Conservation (phyloP, 2,797 vertebrate genomes). For the Eutrigla gurnardus region DNA sequence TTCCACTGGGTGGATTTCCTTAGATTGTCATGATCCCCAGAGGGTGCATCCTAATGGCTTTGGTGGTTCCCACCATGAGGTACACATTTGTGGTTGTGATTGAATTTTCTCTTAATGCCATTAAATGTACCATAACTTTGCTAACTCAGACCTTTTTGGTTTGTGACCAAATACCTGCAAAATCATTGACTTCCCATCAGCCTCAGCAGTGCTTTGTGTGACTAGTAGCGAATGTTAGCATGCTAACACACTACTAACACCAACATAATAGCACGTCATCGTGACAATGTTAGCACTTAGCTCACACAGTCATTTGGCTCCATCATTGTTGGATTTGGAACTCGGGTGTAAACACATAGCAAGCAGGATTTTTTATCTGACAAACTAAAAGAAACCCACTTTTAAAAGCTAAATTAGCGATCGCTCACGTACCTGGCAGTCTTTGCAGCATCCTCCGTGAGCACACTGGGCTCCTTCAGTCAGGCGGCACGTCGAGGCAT, state of each 20-base stretch:
- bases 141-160: not conserved
- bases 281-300: no score
- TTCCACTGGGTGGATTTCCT: not conserved
- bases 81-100: not conserved
- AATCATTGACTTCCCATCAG: not conserved
- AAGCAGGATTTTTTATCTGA: not conserved
- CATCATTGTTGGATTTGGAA: no score
- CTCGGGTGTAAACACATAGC: no score
- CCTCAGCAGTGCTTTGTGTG: not conserved
- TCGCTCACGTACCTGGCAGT: slow-evolving; percentile 85
- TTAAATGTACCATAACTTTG: not conserved
- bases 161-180: not conserved
- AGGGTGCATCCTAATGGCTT: not conserved
- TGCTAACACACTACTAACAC: not conserved
- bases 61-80: not conserved
- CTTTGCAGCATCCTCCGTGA: slow-evolving; percentile 87
- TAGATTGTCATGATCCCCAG: not conserved
- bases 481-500: slow-evolving; percentile 89
- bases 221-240: not conserved
- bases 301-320: no score
- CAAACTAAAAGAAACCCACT: not conserved
- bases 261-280: no score
- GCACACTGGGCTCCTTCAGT: slow-evolving; percentile 85
- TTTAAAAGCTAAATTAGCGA: not conserved
- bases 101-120: not conserved